A percentile compares a stretch with the other conserved stretches of the same genome.
phyloP scores from a whole-genome alignment of 2,113 vertebrate genomes.

The Anthoscopus minutus region DNA sequence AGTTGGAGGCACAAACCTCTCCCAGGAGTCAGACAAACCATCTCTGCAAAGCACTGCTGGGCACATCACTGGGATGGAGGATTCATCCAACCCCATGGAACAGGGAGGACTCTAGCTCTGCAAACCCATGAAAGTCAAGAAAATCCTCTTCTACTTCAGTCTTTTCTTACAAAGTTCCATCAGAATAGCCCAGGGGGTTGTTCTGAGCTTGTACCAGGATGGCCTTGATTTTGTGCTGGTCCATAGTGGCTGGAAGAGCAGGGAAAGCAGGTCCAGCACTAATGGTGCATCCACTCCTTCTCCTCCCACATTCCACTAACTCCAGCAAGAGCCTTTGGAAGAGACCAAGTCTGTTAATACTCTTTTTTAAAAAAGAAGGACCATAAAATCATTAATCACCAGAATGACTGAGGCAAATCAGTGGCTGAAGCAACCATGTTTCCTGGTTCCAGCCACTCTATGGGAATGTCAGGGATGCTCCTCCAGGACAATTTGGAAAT shows the following conservation, averaged over 20 bases:
- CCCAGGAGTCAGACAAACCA: neutral
- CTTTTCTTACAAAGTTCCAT: neutral
- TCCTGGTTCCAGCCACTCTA: neutral
- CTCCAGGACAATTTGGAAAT: neutral
- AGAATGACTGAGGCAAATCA: neutral
- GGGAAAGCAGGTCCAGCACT: neutral
- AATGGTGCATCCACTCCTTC: neutral
- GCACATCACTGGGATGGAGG: rapidly evolving
- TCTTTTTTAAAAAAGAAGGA: neutral
- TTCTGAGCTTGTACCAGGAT: neutral
- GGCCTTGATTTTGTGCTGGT: neutral
- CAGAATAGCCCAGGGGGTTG: neutral
- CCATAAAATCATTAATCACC: neutral
- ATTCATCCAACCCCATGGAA: neutral
- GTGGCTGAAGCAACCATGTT: neutral
- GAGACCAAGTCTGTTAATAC: neutral
- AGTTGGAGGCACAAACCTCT: neutral
- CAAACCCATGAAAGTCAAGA: neutral
- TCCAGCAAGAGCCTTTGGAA: neutral
- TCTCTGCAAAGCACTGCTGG: neutral
- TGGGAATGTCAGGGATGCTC: neutral
- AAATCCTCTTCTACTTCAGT: neutral
- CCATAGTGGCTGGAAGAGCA: neutral
- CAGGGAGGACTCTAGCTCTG: neutral
- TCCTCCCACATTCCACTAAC: neutral